Conservation (phyloP, 2,797 vertebrate genomes). For the Bradypodion pumilum region DNA sequence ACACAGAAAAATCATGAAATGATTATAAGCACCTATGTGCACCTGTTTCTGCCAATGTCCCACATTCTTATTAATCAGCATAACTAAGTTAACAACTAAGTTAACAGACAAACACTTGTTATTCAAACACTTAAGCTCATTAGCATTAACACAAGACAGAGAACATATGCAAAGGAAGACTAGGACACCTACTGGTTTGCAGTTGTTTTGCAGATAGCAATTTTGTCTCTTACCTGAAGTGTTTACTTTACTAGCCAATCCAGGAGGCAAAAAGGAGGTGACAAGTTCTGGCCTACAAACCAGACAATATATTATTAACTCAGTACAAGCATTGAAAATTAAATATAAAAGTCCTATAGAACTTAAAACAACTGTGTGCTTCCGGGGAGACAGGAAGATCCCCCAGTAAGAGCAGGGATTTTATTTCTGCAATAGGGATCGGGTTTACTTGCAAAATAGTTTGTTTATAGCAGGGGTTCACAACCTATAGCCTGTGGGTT, state of each 20-base stretch:
- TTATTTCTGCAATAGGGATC: background rate
- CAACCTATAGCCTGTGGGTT: no score
- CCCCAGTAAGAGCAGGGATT: background rate
- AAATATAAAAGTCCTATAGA: background rate
- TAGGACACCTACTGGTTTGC: background rate
- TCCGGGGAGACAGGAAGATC: background rate
- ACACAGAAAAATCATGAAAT: background rate
- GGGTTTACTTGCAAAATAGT: background rate
- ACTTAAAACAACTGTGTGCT: background rate
- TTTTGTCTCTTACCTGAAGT: slow-evolving; percentile 68
- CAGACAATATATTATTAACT: slow-evolving; percentile 33
- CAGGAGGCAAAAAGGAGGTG: slow-evolving; percentile 71
- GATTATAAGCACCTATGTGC: background rate
- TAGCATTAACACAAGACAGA: background rate
- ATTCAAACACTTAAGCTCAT: background rate
- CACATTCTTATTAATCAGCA: background rate
- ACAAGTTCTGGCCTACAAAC: slow-evolving; percentile 75
- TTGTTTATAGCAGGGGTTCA: no score
- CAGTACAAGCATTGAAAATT: background rate
- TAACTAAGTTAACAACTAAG: no score
- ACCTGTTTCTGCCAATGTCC: background rate
- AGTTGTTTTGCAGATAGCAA: background rate
- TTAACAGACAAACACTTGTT: background rate
- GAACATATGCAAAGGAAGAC: background rate
- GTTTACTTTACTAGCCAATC: slow-evolving; percentile 75